These are phyloP conservation scores for Apodemus sylvaticus DNA, from an alignment of 2,113 vertebrate species.

Conservation along the genomic window DNA sequence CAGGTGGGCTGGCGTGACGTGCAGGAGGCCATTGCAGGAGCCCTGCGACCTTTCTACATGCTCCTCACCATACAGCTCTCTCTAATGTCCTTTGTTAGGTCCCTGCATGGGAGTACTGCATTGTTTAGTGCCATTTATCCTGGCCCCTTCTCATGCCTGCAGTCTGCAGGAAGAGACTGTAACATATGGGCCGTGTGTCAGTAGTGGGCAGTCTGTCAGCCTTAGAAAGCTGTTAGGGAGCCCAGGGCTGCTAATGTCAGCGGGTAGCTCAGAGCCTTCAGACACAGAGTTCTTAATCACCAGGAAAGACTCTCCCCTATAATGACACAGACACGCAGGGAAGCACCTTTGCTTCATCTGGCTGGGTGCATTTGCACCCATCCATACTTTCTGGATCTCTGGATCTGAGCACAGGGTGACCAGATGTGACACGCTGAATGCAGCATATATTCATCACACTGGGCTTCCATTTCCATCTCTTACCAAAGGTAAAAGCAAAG, in stretches of 20 bases:
- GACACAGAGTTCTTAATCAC: not conserved
- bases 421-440: not conserved
- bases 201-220: constrained; percentile 48
- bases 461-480: not conserved
- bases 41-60: constrained; percentile 13
- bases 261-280: not conserved
- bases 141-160: not conserved
- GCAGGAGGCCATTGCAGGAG: not conserved
- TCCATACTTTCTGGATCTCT: not conserved
- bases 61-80: not conserved
- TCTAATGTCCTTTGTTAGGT: constrained; percentile 23
- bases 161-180: constrained; percentile 19
- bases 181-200: constrained; percentile 34
- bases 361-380: no score
- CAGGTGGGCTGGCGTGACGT: not conserved
- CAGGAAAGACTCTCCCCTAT: not conserved
- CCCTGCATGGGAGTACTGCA: not conserved
- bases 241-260: not conserved
- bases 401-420: not conserved
- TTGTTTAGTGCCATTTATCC: constrained; percentile 64
- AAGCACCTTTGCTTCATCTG: not conserved
- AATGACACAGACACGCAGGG: constrained; percentile 6
- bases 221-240: constrained; percentile 9
- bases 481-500: not conserved
- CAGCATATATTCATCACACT: not conserved